Conservation (phyloP, 2,888 invertebrate genomes). For the Hipparchia sbordonii region DNA sequence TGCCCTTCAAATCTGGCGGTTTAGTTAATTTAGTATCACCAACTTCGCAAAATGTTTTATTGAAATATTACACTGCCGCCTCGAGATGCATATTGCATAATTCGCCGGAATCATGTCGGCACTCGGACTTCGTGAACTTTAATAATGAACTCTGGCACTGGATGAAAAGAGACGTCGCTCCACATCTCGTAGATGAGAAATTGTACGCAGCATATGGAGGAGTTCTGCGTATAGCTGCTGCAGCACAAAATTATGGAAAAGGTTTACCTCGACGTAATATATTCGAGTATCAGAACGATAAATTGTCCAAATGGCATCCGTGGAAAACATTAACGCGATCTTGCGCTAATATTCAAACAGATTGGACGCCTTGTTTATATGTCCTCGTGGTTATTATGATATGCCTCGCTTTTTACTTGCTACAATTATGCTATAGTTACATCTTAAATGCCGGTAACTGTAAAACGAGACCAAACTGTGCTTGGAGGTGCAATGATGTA, state of each 20-base stretch:
- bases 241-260: slow-evolving; percentile 71
- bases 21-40: slow-evolving; percentile 62
- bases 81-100: slow-evolving; percentile 65
- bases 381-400: slow-evolving; percentile 55
- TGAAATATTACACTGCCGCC: slow-evolving; percentile 71
- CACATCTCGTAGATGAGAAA: slow-evolving; percentile 67
- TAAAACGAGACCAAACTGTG: slow-evolving; percentile 27
- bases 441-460: slow-evolving; percentile 59
- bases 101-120: slow-evolving; percentile 66
- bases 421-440: slow-evolving; percentile 64
- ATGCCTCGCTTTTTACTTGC: slow-evolving; percentile 56
- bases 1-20: slow-evolving; percentile 66
- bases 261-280: slow-evolving; percentile 65
- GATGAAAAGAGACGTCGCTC: slow-evolving; percentile 73
- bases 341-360: slow-evolving; percentile 55
- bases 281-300: slow-evolving; percentile 50
- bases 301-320: slow-evolving; percentile 57
- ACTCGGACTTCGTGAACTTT: slow-evolving; percentile 68
- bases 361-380: slow-evolving; percentile 63
- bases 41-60: slow-evolving; percentile 59
- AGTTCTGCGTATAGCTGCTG: slow-evolving; percentile 68
- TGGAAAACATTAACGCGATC: slow-evolving; percentile 58
- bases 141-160: slow-evolving; percentile 75
- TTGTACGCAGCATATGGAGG: slow-evolving; percentile 72
- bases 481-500: slow-evolving; percentile 44